Base-by-base conservation (phyloP, 2,888 invertebrate genomes). In the Agrochola litura region DNA sequence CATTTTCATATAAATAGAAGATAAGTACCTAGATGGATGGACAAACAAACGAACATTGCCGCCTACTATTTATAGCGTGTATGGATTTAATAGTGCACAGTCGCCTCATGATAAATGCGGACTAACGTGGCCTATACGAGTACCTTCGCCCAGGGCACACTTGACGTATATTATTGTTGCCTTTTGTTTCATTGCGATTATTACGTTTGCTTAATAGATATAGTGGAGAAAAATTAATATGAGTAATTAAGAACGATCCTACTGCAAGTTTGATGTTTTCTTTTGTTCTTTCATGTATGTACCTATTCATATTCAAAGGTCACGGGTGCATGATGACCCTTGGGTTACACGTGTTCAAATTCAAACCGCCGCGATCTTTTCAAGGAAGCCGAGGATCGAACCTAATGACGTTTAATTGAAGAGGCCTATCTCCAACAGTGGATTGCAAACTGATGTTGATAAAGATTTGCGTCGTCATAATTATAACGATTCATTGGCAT, bases 51-150 rank as follows among this genome's bases (percentile, higher is more conserved):
- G 6, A 49, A 67, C 19, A 43, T 19, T 46, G 1, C 19, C 1
- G 3, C 37, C 12, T 52, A 6, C 4, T 64, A 25, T 64, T 64
- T 41, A 30, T 12, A 66, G 64, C 46, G 69, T 77, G 6, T 77
- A 63, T 67, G 69, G 30, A 58, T 74, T 85, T 82, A 85, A 81
- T 73, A 84, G 77, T 73, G 78, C 77, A 86, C 86, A 83, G 79
- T 89, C 87, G 78, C 84, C 84, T 78, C 83, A 81, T 88, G 89
- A 91, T 90, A 83, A 89, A 90, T 89, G 81, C 72, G 76, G 75
- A 81, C 72, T 83, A 74, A 76, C 63, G 73, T 87, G 81, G 73
- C 83, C 79, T 85, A 80, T 83, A 65, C 46, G 14, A 60, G 30
- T 77, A 84, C 79, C 83, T 80, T 84, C 76, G 79, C 79, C 61